These are phyloP conservation scores for Aurelia aurita complex sp. Pacific DNA, from an alignment of 30 jellyfish, hydroid and myxozoan genomes.

Conservation along the genomic window DNA sequence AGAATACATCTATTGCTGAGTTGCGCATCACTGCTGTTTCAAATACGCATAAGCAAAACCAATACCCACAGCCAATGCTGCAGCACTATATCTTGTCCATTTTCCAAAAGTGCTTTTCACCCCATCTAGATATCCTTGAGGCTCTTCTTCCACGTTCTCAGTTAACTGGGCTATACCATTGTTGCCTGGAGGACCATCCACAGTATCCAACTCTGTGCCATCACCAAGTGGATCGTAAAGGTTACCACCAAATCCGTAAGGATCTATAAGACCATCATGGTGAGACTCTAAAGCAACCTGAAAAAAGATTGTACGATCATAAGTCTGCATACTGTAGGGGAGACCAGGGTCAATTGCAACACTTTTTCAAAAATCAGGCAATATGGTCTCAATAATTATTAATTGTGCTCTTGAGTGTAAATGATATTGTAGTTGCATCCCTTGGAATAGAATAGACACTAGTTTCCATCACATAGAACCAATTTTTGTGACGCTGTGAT, in stretches of 20 bases:
- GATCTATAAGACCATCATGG: conserved; percentile 25
- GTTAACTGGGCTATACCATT: not conserved
- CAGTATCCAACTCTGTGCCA: conserved; percentile 15
- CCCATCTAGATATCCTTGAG: conserved; percentile 7
- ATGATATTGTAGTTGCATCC: no score
- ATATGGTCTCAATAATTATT: no score
- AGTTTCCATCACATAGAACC: no score
- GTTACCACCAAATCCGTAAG: not conserved
- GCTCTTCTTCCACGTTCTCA: not conserved
- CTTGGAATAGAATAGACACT: no score
- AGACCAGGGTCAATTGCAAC: no score
- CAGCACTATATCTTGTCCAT: conserved; percentile 83
- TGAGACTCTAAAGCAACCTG: conserved; percentile 41
- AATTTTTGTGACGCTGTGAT: no score
- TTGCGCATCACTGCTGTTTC: conserved; percentile 38
- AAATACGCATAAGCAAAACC: conserved; percentile 86
- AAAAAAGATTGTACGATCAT: not conserved
- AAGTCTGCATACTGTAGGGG: no score
- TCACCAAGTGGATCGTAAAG: conserved; percentile 30
- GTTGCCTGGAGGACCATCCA: conserved; percentile 45
- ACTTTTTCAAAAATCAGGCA: no score
- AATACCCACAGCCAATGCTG: conserved; percentile 90
- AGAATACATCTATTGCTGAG: no score
- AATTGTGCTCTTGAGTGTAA: no score
- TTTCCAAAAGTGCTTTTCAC: conserved; percentile 24